These are phyloP conservation scores for Rhynchonycteris naso DNA, from an alignment of 2,797 vertebrate species.

Conservation along the genomic window DNA sequence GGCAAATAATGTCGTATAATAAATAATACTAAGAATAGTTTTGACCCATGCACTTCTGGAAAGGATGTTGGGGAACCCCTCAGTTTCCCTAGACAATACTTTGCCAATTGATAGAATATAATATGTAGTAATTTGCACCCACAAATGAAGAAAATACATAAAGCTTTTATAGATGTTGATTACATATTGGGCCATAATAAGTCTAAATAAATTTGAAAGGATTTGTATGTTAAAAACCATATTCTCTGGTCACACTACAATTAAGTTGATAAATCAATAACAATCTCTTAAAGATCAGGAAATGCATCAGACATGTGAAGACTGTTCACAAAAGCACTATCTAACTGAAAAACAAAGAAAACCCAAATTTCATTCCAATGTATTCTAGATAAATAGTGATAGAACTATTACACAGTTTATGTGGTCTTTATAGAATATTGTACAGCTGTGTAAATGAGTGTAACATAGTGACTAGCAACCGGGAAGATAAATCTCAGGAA, in stretches of 20 bases:
- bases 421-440: not conserved
- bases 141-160: not conserved
- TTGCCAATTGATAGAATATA: not conserved
- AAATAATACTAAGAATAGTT: not conserved
- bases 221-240: not conserved
- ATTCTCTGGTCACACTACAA: not conserved
- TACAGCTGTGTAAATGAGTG: not conserved
- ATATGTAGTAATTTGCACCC: not conserved
- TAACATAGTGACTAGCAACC: not conserved
- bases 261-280: not conserved
- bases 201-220: not conserved
- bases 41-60: not conserved
- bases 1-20: not conserved
- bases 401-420: not conserved
- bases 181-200: not conserved
- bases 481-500: not conserved
- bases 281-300: not conserved
- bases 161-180: not conserved
- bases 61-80: not conserved
- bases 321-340: not conserved
- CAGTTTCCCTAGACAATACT: not conserved
- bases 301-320: not conserved
- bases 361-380: not conserved
- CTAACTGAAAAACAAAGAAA: not conserved
- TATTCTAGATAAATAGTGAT: not conserved